Conservation (phyloP, 2,113 vertebrate genomes). For the Aspiorhynchus laticeps region DNA sequence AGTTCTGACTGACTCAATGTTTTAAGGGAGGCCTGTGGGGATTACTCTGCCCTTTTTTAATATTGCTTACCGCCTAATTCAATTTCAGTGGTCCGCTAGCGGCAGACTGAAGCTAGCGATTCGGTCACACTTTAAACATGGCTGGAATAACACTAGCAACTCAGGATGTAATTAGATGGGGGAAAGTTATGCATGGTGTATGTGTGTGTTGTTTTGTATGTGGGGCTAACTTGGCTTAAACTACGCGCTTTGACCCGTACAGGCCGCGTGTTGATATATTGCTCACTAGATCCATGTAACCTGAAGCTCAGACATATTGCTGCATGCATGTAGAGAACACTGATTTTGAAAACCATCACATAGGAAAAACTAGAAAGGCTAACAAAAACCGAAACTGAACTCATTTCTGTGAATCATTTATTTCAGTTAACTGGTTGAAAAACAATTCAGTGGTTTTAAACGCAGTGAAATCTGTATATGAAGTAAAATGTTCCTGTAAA, state of each 20-base stretch:
- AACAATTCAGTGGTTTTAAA: not conserved
- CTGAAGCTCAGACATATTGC: not conserved
- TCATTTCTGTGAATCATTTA: not conserved
- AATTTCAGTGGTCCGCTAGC: conserved; percentile 36
- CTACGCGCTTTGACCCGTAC: not conserved
- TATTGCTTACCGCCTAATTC: conserved; percentile 52
- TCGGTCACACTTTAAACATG: conserved; percentile 28
- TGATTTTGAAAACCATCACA: not conserved
- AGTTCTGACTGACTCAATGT: conserved; percentile 43
- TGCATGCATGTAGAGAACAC: not conserved
- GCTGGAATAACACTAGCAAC: not conserved
- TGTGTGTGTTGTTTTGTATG: not conserved
- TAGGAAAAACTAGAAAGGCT: not conserved
- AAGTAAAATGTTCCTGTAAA: not conserved
- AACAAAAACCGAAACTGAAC: not conserved
- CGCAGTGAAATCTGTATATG: too few relatives aligned
- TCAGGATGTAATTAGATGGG: not conserved
- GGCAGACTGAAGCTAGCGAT: not conserved
- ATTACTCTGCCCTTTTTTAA: conserved; percentile 49
- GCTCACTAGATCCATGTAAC: not conserved
- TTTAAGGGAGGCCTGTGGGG: conserved; percentile 39
- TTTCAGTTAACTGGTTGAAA: not conserved
- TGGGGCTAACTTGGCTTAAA: not conserved
- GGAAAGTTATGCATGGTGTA: conserved; percentile 21
- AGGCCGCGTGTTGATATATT: not conserved